Evolutionary conservation across 1,140 invertebrate species (phyloP).

Genomic region (Varroa destructor): DNA sequence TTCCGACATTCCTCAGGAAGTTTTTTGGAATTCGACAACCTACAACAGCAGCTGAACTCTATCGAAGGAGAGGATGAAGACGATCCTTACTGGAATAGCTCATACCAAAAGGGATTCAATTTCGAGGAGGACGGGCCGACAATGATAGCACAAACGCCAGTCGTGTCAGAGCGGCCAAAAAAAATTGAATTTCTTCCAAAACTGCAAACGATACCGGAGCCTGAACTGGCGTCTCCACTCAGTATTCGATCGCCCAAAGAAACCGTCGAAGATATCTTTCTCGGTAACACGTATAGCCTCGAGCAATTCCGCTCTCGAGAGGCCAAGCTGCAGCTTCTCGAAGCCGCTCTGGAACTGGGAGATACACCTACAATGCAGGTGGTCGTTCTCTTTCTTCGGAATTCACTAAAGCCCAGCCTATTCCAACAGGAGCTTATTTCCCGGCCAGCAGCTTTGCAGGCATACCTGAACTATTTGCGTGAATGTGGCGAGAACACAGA

Average conservation of each 20-base stretch:
- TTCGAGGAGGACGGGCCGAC: slow-evolving; percentile 25
- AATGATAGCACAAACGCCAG: neutral
- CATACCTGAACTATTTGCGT: slow-evolving; percentile 6
- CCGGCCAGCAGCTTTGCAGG: neutral
- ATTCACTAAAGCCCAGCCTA: neutral
- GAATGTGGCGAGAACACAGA: slow-evolving; percentile 13
- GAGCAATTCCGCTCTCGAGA: slow-evolving; percentile 33
- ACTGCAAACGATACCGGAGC: neutral
- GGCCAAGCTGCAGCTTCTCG: slow-evolving; percentile 3
- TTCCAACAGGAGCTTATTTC: slow-evolving; percentile 17
- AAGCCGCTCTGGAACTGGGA: neutral
- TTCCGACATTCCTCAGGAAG: too few species aligned
- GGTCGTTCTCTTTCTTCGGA: slow-evolving; percentile 11
- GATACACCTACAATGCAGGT: slow-evolving; percentile 14
- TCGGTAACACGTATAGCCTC: slow-evolving; percentile 29
- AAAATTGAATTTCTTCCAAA: neutral
- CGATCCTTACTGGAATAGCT: slow-evolving; percentile 16
- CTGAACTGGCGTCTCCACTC: neutral
- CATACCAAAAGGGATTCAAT: slow-evolving; percentile 2
- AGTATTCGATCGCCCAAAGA: neutral
- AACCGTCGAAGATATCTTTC: slow-evolving; percentile 13
- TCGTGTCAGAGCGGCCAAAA: slow-evolving; percentile 1
- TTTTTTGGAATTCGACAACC: neutral
- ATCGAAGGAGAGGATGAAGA: slow-evolving; percentile 21
- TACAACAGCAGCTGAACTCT: slow-evolving; percentile 19